Evolutionary conservation across 2,888 invertebrate species (phyloP).

Genomic region (Folsomia manolachei): DNA sequence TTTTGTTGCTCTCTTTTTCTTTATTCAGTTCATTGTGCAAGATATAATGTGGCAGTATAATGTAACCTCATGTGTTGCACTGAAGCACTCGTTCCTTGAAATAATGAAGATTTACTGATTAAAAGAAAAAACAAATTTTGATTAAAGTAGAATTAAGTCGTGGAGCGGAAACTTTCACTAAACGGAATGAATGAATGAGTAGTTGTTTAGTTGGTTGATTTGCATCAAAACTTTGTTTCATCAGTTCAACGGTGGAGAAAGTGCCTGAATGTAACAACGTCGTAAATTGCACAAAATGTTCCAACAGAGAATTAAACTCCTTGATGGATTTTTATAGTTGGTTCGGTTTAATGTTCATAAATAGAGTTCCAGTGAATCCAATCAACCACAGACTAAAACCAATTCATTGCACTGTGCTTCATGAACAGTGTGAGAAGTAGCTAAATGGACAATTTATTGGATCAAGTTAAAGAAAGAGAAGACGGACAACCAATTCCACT

Average conservation of each 20-base stretch:
- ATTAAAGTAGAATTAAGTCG: not conserved
- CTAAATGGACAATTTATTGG: constrained; percentile 8
- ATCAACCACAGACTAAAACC: too few species aligned
- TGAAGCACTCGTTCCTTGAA: not conserved
- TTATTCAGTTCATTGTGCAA: not conserved
- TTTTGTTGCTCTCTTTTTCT: not conserved
- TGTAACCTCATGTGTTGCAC: too few species aligned
- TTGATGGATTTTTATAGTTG: not conserved
- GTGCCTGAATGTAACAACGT: too few species aligned
- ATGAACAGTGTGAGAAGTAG: constrained; percentile 10
- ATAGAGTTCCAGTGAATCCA: not conserved
- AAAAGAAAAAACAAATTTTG: not conserved
- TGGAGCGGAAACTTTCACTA: not conserved
- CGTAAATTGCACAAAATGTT: not conserved
- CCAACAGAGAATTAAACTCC: not conserved
- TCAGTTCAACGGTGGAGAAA: not conserved
- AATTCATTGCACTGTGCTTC: too few species aligned
- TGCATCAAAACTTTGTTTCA: not conserved
- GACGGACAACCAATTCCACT: not conserved
- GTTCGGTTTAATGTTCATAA: not conserved
- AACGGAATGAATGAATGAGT: not conserved
- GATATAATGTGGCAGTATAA: too few species aligned
- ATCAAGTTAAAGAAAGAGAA: not conserved
- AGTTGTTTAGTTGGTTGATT: not conserved
- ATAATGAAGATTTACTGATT: not conserved